phyloP scores from a whole-genome alignment of 64 coral and sea anemone species.

The Montipora capricornis region DNA sequence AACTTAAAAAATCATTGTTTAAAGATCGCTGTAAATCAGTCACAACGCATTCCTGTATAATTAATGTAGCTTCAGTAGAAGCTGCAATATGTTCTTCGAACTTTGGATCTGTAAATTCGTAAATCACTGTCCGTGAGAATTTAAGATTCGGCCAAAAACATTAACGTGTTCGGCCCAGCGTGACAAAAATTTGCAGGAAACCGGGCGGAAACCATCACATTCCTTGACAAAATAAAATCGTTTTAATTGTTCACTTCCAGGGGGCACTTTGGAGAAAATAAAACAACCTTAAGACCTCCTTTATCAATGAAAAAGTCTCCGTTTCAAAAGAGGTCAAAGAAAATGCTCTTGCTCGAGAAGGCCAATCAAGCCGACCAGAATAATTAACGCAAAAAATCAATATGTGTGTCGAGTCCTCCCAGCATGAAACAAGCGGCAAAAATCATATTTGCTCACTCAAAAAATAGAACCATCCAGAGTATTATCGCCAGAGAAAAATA shows the following conservation, averaged over 20 bases:
- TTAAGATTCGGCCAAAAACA: not conserved
- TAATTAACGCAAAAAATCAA: not conserved
- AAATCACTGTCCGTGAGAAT: not conserved
- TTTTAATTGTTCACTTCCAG: not conserved
- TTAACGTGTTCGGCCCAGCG: not conserved
- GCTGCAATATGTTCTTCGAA: not conserved
- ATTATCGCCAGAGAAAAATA: slow-evolving; percentile 15
- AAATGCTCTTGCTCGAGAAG: not conserved
- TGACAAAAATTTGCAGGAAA: not conserved
- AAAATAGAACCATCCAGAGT: slow-evolving; percentile 1
- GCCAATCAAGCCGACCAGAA: not conserved
- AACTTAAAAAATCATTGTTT: not conserved
- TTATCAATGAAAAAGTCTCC: not conserved
- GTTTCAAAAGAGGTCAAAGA: no score
- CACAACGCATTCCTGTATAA: not conserved
- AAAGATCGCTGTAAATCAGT: not conserved
- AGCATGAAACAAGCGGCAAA: slow-evolving; percentile 1
- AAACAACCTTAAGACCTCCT: slow-evolving; percentile 9
- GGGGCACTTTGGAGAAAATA: slow-evolving; percentile 1
- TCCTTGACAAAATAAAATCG: not conserved
- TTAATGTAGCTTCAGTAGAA: slow-evolving; percentile 7
- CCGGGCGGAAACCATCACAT: not conserved
- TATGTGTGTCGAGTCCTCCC: not conserved
- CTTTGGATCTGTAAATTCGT: slow-evolving; percentile 5
- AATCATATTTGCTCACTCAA: not conserved